Evolutionary conservation across 2,888 invertebrate genomes (phyloP), one percentile per base, ranked within the genome.

Genomic region (Siphlonurus alternatus): DNA sequence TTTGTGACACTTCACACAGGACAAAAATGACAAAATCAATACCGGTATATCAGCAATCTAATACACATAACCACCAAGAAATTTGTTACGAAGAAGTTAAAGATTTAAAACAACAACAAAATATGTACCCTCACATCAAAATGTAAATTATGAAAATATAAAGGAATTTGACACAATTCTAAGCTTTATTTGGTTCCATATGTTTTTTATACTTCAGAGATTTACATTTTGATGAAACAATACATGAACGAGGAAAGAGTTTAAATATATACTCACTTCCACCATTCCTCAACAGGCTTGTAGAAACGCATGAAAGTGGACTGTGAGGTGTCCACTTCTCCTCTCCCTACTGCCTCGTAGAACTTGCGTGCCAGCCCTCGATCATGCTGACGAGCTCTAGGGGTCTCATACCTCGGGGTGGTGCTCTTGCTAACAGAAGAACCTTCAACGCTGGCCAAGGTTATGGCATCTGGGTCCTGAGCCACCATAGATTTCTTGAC

Each of bases 281-380:
- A 89, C 78, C 89, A 89, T 75, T 89, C 87, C 65, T 87, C 87
- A 38, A 87, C 87, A 75, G 84, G 82, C 75, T 83, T 86, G 75
- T 89, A 56, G 56, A 56, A 56, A n/a, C 22, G 56, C 56, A 5
- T 7, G 56, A 56, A 56, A 5, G 20, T 20, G 20, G 56, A 56
- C 7, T 56, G 5, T 10, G 19, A n/a, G 5, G n/a, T 20, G 20
- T 56, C 56, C 19, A 10, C 20, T 20, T 56, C 15, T 10, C 56
- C 56, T 18, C 56, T 56, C 19, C 7, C 20, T n/a, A 22, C 56
- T 5, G n/a, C 22, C n/a, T 56, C n/a, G n/a, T 56, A 56, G 5
- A 56, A 22, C n/a, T 56, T 56, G 7, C 56, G 5, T 56, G 56
- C 56, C 5, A 38, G 5, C 5, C 38, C 15, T 38, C 15, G 7